Conservation (phyloP, 1,140 invertebrate species). For the Drosophila baimaii region DNA sequence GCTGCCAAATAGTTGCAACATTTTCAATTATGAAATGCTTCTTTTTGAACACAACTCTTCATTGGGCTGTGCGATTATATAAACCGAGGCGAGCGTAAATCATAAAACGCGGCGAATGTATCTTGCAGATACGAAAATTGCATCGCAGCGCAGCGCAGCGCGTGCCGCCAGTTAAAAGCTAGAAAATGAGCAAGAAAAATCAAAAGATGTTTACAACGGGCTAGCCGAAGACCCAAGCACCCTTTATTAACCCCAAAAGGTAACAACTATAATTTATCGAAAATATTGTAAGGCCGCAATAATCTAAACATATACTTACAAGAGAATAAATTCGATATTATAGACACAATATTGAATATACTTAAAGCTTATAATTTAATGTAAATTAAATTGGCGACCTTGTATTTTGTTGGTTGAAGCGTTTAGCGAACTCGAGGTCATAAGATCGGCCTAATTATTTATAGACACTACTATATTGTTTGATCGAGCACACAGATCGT, state of each 20-base stretch:
- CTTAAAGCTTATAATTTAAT: no score
- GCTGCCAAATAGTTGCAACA: constrained; percentile 74
- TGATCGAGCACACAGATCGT: no score
- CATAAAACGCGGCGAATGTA: constrained; percentile 59
- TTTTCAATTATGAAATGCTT: constrained; percentile 81
- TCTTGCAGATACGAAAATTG: constrained; percentile 63
- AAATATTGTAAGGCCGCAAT: neutral
- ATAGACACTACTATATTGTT: no score
- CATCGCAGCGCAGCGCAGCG: constrained; percentile 61
- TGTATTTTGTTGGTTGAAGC: no score
- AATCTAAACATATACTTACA: no score
- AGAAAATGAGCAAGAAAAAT: constrained; percentile 4
- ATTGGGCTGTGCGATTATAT: constrained; percentile 55
- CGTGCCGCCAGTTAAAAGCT: constrained; percentile 58
- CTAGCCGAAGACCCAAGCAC: neutral
- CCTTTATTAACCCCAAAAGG: neutral
- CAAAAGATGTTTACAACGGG: neutral
- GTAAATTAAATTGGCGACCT: no score
- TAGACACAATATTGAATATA: no score
- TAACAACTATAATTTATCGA: neutral
- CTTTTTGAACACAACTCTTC: constrained; percentile 38
- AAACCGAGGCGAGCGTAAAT: constrained; percentile 59
- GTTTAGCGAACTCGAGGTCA: no score
- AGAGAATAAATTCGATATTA: no score
- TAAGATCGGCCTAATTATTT: no score